Evolutionary conservation across 2,797 vertebrate genomes (phyloP), one percentile per base, ranked within the genome.

Genomic region (Melopsittacus undulatus): DNA sequence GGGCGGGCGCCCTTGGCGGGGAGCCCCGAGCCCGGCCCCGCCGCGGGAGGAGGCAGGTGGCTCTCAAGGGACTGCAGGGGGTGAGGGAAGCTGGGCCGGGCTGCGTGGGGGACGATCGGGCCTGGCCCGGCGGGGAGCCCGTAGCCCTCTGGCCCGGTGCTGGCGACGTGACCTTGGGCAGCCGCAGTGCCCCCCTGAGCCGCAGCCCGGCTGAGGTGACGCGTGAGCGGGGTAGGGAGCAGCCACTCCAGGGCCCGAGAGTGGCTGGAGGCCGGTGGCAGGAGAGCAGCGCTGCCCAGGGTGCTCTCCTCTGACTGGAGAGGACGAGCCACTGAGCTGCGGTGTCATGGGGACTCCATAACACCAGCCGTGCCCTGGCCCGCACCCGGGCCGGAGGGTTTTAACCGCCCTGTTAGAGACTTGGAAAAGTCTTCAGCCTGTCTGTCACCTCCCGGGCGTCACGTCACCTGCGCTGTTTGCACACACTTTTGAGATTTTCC

Each of bases 131-230:
- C 32, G 19, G 26, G 32, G 38, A 16, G 43, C 43, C 10, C 52
- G 32, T 51, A 15, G 56, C 42, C 9, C 23, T 38, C 16, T 36
- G 51, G n/a, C 13, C 30, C 42, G 32, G 36, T 20, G 30, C 54
- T 38, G 49, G 51, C 56, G 8, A 11, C 3, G 75, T 94, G 92
- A 92, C 96, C 94, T 95, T 96, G 95, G 92, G 63, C 87, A 12
- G 62, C 62, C 80, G 68, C 91, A 40, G 56, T 15, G 19, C 38
- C 21, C 20, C 10, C 23, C 4, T 16, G 61, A 9, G 52, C 38
- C 43, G 34, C n/a, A 30, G 32, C 51, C 43, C 32, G 10, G 62
- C 30, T 16, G 2, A 11, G 29, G 18, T 9, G 66, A 19, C 18
- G n/a, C 23, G 40, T 10, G 51, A 69, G 64, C 6, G 46, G 64